Percentiles rank a stretch among this genome's conserved stretches.
These are phyloP conservation scores for Ahaetulla prasina DNA, from an alignment of 2,113 vertebrate genomes.

Conservation along the genomic window DNA sequence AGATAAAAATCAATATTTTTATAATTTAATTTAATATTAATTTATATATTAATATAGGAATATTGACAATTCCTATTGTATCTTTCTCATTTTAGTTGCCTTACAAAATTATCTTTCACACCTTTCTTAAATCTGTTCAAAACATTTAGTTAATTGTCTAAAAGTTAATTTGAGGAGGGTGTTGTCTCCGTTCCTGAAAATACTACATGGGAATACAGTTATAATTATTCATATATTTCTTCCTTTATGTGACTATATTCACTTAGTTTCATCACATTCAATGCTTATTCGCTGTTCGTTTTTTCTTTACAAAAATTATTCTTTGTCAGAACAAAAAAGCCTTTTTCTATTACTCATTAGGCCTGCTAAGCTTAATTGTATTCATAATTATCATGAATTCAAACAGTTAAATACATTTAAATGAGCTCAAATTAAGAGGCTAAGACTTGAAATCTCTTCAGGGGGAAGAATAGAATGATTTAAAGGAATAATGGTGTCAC, in stretches of 20 bases:
- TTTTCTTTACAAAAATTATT: conserved; percentile 10
- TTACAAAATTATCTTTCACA: background rate
- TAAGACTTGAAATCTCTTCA: conserved; percentile 60
- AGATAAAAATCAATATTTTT: background rate
- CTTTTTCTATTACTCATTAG: conserved; percentile 40
- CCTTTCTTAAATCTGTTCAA: background rate
- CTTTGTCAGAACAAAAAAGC: conserved; percentile 54
- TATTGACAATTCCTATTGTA: background rate
- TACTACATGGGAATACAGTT: background rate
- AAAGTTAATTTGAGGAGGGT: background rate
- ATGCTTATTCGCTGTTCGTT: conserved; percentile 39
- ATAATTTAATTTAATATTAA: too few relatives aligned
- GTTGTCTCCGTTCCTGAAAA: background rate
- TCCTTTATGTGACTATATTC: background rate
- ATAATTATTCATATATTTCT: background rate
- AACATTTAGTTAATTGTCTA: background rate
- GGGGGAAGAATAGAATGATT: conserved; percentile 45
- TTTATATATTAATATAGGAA: too few relatives aligned
- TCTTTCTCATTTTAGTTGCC: background rate
- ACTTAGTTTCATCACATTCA: background rate
- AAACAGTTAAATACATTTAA: conserved; percentile 63
- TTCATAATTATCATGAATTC: conserved; percentile 62
- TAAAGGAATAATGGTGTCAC: conserved; percentile 32
- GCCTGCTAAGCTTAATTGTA: conserved; percentile 54
- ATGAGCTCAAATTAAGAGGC: conserved; percentile 64